Conservation (phyloP, 2,797 vertebrate genomes). For the Trachops cirrhosus region DNA sequence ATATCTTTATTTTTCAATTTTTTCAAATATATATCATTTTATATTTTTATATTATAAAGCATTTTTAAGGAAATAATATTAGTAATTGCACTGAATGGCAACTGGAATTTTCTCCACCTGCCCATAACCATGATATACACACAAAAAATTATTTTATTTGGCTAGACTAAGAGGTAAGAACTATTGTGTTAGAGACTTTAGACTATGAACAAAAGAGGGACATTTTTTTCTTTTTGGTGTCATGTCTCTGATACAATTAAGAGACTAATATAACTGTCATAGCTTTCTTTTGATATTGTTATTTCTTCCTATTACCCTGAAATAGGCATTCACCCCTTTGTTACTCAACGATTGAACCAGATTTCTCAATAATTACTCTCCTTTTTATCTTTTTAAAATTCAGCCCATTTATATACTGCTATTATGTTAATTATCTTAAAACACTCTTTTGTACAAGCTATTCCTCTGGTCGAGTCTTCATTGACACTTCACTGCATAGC, state of each 20-base stretch:
- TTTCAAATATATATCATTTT: conserved; percentile 9
- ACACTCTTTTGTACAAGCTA: neutral
- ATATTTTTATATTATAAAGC: conserved; percentile 19
- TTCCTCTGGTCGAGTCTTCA: neutral
- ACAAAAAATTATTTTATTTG: neutral
- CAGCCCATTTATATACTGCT: neutral
- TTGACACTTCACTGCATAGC: neutral
- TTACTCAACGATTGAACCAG: neutral
- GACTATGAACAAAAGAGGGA: neutral
- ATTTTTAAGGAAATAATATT: conserved; percentile 14
- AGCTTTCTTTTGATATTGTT: neutral
- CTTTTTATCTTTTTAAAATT: neutral
- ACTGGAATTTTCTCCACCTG: neutral
- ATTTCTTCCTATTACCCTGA: conserved; percentile 23
- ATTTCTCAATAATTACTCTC: conserved; percentile 27
- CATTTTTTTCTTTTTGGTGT: neutral
- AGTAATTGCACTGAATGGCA: neutral
- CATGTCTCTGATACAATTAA: neutral
- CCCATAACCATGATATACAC: neutral
- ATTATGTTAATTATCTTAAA: conserved; percentile 44
- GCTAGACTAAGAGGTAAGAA: neutral
- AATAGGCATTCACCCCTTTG: neutral
- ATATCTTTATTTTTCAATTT: conserved; percentile 21
- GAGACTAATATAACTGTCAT: neutral
- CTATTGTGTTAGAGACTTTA: neutral